phyloP scores from a whole-genome alignment of 2,113 vertebrate species.

The Oenanthe oenanthe region DNA sequence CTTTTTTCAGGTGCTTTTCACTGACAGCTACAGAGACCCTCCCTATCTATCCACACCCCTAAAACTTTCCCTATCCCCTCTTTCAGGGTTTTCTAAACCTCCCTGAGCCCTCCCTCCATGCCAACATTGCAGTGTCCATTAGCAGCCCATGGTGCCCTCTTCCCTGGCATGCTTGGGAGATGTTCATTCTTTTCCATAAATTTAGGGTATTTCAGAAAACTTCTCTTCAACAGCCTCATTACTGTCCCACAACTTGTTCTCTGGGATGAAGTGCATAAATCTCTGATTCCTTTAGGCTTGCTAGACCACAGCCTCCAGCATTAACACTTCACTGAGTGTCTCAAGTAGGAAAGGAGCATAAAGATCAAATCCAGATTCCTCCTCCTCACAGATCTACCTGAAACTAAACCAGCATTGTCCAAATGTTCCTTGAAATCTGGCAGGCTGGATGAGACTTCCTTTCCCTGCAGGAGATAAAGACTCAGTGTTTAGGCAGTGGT shows the following conservation, averaged over 20 bases:
- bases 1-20: not conserved
- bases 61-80: not conserved
- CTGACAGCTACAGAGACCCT: not conserved
- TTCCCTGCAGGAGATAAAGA: not conserved
- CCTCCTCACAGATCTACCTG: not conserved
- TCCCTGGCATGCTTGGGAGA: not conserved
- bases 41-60: not conserved
- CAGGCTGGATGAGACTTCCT: not conserved
- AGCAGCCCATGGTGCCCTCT: not conserved
- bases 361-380: not conserved
- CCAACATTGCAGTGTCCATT: not conserved
- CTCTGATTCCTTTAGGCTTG: not conserved
- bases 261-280: not conserved
- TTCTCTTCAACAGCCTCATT: not conserved
- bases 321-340: not conserved
- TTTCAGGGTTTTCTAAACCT: not conserved
- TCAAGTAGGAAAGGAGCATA: not conserved
- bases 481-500: fast-evolving
- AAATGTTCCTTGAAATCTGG: not conserved
- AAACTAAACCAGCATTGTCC: not conserved
- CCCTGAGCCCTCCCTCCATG: not conserved
- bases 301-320: not conserved
- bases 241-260: not conserved
- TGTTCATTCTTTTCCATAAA: not conserved
- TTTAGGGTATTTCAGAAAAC: not conserved